Evolutionary conservation across 2,797 vertebrate species (phyloP).

Genomic region (Hemitrygon akajei): DNA sequence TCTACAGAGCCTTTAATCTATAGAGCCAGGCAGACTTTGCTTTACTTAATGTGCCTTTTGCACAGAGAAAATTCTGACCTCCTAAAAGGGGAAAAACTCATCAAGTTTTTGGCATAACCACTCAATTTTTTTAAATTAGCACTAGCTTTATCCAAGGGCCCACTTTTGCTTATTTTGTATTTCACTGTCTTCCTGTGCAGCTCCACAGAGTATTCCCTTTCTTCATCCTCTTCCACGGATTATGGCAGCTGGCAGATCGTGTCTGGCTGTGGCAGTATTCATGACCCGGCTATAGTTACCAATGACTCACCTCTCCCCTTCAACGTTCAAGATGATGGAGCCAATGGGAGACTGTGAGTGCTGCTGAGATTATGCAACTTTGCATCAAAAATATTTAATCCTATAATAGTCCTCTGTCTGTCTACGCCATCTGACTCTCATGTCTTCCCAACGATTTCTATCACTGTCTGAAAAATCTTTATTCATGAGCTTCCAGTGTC

Average conservation of each 20-base stretch:
- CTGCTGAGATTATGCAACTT: conserved; percentile 41
- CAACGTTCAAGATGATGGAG: conserved; percentile 88
- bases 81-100: not conserved
- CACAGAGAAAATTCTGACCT: not conserved
- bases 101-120: conserved; percentile 24
- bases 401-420: conserved; percentile 6
- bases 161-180: conserved; percentile 29
- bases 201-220: conserved; percentile 78
- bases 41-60: too few species aligned
- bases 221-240: conserved; percentile 93
- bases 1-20: not conserved
- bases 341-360: conserved; percentile 84
- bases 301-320: conserved; percentile 78
- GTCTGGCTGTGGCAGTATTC: conserved; percentile 93
- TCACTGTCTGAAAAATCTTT: not conserved
- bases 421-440: not conserved
- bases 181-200: conserved; percentile 53
- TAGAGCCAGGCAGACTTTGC: not conserved
- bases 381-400: conserved; percentile 17
- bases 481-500: not conserved
- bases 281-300: conserved; percentile 75
- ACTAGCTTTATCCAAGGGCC: not conserved
- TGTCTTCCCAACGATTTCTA: not conserved
- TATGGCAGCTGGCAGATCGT: conserved; percentile 99
- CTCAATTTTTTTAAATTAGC: not conserved